Conservation (phyloP, 2,797 vertebrate genomes). For the Phrynocephalus forsythii region DNA sequence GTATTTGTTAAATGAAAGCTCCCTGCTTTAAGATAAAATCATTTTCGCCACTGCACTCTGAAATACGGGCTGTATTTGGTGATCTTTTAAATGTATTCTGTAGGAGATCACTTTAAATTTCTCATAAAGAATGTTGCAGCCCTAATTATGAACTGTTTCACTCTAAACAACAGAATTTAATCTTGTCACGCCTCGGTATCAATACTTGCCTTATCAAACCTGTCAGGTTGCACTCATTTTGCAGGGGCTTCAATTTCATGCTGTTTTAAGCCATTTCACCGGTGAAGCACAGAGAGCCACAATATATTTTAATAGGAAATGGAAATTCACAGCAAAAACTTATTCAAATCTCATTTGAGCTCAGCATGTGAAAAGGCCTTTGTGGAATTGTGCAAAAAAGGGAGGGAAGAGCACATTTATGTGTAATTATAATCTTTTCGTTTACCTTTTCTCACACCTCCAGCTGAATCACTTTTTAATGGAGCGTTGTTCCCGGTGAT, state of each 20-base stretch:
- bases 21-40: slow-evolving; percentile 55
- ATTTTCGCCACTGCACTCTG: slow-evolving; percentile 55
- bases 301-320: slow-evolving; percentile 67
- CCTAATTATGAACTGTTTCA: slow-evolving; percentile 67
- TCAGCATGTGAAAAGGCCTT: slow-evolving; percentile 40
- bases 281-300: slow-evolving; percentile 50
- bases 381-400: slow-evolving; percentile 2
- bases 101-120: slow-evolving; percentile 63
- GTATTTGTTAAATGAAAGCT: slow-evolving; percentile 58
- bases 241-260: slow-evolving; percentile 69
- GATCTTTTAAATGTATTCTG: slow-evolving; percentile 54
- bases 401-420: neutral
- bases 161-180: slow-evolving; percentile 69
- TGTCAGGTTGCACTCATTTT: slow-evolving; percentile 67
- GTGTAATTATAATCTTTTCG: slow-evolving; percentile 41
- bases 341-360: slow-evolving; percentile 63
- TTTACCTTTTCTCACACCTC: slow-evolving; percentile 44
- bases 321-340: slow-evolving; percentile 67
- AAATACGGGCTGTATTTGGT: slow-evolving; percentile 55
- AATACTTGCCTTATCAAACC: slow-evolving; percentile 61
- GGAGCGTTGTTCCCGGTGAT: slow-evolving; percentile 33
- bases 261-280: slow-evolving; percentile 70
- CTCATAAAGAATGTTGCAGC: slow-evolving; percentile 58
- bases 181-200: slow-evolving; percentile 57
- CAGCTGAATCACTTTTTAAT: slow-evolving; percentile 16